phyloP scores from a whole-genome alignment of 2,113 vertebrate genomes.

The Passer montanus region DNA sequence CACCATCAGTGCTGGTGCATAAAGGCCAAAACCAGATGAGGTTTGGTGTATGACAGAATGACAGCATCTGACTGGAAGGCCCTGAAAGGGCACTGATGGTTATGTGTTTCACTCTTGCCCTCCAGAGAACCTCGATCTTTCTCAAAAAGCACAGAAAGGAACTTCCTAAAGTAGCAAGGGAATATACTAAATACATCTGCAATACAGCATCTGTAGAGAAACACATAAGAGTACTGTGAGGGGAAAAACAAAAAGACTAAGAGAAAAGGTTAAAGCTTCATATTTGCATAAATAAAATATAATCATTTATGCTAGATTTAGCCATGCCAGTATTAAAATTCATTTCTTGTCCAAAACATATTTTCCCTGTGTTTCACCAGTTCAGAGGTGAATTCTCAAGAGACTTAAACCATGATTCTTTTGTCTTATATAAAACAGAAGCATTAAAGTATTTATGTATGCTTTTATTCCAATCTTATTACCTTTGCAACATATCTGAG shows the following conservation, averaged over 20 bases:
- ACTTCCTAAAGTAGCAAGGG: not conserved
- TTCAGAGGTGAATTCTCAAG: not conserved
- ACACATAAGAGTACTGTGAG: not conserved
- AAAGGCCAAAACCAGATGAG: not conserved
- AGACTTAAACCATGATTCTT: not conserved
- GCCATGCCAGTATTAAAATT: not conserved
- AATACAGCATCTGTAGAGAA: not conserved
- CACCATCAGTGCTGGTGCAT: rapidly evolving
- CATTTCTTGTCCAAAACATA: not conserved
- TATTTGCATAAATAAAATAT: not conserved
- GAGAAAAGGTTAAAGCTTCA: not conserved
- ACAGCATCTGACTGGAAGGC: not conserved
- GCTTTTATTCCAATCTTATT: not conserved
- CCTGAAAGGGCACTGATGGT: not conserved
- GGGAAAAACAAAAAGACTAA: not conserved
- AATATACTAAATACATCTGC: not conserved
- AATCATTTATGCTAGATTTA: not conserved
- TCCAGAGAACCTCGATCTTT: not conserved
- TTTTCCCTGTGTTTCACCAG: not conserved
- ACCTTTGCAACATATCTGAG: not conserved
- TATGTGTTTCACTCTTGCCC: not conserved
- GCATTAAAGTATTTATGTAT: not conserved
- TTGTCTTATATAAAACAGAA: not conserved
- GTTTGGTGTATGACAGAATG: not conserved
- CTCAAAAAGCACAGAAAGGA: not conserved